Conservation (phyloP, 2,113 vertebrate species). For the Passerina amoena region DNA sequence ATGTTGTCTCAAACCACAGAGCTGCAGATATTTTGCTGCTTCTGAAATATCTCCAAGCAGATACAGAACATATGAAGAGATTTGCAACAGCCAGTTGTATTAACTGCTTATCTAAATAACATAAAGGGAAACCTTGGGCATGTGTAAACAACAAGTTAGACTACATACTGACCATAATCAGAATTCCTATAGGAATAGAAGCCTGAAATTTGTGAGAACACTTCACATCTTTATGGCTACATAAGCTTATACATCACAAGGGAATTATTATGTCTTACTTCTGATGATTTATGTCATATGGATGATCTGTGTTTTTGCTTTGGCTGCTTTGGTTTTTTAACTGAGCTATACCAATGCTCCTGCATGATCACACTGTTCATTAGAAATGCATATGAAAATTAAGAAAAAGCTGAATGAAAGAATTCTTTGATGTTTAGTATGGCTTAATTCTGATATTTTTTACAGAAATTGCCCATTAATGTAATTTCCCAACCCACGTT, state of each 20-base stretch:
- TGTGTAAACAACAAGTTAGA: background rate
- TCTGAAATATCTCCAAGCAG: background rate
- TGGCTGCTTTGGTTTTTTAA: background rate
- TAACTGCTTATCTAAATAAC: background rate
- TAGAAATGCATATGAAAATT: background rate
- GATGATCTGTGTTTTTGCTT: rapidly evolving
- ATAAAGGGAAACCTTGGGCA: background rate
- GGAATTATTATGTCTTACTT: background rate
- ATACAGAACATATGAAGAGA: background rate
- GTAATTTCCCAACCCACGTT: background rate
- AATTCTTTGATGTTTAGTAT: background rate
- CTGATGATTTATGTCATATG: background rate
- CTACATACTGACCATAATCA: background rate
- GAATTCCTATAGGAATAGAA: background rate
- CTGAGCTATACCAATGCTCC: background rate
- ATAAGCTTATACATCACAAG: background rate
- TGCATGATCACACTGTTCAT: background rate
- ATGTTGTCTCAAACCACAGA: background rate
- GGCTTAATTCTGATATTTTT: background rate
- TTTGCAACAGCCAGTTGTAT: background rate
- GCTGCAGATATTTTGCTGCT: background rate
- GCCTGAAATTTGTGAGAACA: background rate
- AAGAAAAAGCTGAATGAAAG: background rate
- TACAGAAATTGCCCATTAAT: background rate
- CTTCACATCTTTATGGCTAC: background rate